phyloP scores from a whole-genome alignment of 2,797 vertebrate species.

The Myiotriccus ornatus region DNA sequence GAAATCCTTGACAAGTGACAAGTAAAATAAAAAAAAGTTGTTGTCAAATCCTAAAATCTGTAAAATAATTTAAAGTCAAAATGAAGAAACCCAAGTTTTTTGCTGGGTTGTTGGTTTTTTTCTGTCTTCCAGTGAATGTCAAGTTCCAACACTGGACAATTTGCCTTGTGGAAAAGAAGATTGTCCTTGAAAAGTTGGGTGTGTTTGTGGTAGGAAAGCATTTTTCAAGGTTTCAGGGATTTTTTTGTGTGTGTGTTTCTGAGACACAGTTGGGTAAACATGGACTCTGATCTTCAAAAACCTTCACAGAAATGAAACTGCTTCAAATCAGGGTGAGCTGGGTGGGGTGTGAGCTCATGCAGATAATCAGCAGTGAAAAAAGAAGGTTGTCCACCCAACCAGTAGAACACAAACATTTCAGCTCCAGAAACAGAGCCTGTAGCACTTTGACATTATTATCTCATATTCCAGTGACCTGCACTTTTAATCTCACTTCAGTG shows the following conservation, averaged over 20 bases:
- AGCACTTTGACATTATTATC: background rate
- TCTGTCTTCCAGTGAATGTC: background rate
- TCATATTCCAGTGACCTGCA: background rate
- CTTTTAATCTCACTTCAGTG: background rate
- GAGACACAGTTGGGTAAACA: background rate
- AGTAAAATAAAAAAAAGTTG: background rate
- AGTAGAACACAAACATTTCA: background rate
- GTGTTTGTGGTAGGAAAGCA: background rate
- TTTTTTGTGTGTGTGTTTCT: background rate
- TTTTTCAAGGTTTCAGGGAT: background rate
- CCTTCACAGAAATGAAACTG: background rate
- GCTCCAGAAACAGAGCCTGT: background rate
- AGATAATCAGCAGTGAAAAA: background rate
- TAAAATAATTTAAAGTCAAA: background rate
- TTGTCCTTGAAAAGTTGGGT: background rate
- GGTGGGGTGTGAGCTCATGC: background rate
- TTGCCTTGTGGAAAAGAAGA: background rate
- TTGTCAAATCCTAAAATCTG: background rate
- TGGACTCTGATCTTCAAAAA: background rate
- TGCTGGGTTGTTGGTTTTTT: background rate
- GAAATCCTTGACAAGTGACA: background rate
- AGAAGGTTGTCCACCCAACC: background rate
- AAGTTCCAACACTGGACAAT: background rate
- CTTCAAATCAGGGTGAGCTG: background rate
- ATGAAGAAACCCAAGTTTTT: background rate